These are phyloP conservation scores for Leptopilina boulardi DNA, from an alignment of 1,140 invertebrate genomes.

Conservation along the genomic window DNA sequence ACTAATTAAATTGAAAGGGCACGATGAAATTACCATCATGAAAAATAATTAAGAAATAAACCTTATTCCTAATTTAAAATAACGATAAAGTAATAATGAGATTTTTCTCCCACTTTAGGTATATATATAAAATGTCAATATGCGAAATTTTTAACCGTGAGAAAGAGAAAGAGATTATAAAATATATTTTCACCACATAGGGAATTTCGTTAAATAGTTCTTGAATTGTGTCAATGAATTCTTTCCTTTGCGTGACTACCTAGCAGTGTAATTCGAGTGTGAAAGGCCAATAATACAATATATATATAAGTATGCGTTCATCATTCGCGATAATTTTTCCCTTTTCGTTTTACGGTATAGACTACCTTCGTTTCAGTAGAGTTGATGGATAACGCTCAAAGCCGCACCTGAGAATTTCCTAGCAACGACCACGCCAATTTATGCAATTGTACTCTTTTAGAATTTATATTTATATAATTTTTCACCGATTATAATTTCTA, in stretches of 20 bases:
- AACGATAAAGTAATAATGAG: background rate
- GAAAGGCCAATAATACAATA: slow-evolving; percentile 18
- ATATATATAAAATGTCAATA: background rate
- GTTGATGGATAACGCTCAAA: background rate
- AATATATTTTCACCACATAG: background rate
- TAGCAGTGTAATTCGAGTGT: slow-evolving; percentile 15
- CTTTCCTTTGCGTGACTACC: background rate
- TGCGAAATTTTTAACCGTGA: too few species aligned
- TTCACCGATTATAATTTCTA: slow-evolving; percentile 13
- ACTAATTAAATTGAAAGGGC: too few species aligned
- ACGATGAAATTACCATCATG: background rate
- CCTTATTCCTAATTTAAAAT: background rate
- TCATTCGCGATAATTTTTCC: slow-evolving; percentile 24
- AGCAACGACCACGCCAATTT: slow-evolving; percentile 43
- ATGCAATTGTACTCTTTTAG: slow-evolving; percentile 35
- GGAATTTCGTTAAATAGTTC: background rate
- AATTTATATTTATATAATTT: background rate
- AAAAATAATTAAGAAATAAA: slow-evolving; percentile 14
- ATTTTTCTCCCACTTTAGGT: too few species aligned
- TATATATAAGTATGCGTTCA: slow-evolving; percentile 26
- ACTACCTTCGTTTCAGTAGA: background rate
- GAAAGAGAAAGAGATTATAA: background rate
- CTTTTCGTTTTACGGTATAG: background rate
- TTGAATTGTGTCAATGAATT: slow-evolving; percentile 36
- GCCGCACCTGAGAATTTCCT: slow-evolving; percentile 43